Evolutionary conservation across 64 coral and sea anemone genomes (phyloP).

Genomic region (Montipora sp.): DNA sequence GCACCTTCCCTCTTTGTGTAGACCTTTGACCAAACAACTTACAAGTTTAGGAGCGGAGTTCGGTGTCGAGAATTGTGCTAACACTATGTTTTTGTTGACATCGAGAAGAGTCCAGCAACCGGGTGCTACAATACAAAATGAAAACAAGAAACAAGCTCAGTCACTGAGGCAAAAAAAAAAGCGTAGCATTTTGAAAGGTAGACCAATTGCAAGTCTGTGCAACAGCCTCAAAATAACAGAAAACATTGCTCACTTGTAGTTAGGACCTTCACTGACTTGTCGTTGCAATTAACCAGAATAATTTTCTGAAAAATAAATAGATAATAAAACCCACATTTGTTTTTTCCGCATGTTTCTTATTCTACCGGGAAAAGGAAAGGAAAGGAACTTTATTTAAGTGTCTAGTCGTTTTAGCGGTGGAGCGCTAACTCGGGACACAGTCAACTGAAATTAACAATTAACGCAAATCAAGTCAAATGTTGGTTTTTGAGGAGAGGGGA

Average conservation of each 20-base stretch:
- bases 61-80: slow-evolving; percentile 49
- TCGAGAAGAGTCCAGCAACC: slow-evolving; percentile 74
- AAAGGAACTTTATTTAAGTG: too few relatives aligned
- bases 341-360: too few relatives aligned
- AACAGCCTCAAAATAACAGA: not conserved
- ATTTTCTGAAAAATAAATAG: slow-evolving; percentile 44
- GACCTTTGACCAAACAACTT: not conserved
- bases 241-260: slow-evolving; percentile 31
- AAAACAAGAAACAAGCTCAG: not conserved
- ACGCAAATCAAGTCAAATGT: too few relatives aligned
- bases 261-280: slow-evolving; percentile 28
- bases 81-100: slow-evolving; percentile 57
- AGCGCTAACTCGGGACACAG: too few relatives aligned
- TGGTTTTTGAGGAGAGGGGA: too few relatives aligned
- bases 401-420: too few relatives aligned
- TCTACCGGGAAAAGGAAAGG: too few relatives aligned
- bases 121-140: slow-evolving; percentile 15
- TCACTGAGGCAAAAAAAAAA: not conserved
- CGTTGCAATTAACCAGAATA: slow-evolving; percentile 17
- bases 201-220: too few relatives aligned
- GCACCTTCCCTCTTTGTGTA: too few relatives aligned
- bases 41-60: slow-evolving; percentile 50
- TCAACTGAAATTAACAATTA: too few relatives aligned
- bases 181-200: not conserved
- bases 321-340: too few relatives aligned